Percentiles rank a stretch among this genome's conserved stretches.
Conservation (phyloP, 30 jellyfish, hydroid and myxozoan species). For the Aurelia aurita complex sp. Pacific region DNA sequence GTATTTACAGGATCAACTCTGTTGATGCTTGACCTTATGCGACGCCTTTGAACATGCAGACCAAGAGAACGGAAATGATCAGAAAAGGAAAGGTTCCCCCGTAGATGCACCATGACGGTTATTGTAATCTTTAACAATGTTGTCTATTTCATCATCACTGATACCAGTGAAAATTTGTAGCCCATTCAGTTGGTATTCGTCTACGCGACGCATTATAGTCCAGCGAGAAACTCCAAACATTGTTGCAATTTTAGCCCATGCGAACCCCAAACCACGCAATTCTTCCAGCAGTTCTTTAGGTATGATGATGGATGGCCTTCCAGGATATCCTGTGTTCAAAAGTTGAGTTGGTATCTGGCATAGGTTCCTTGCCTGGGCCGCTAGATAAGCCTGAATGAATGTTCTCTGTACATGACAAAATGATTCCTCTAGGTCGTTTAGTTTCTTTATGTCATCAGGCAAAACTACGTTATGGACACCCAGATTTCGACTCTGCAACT, state of each 20-base stretch:
- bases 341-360: too few relatives aligned
- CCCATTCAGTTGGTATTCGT: conserved; percentile 14
- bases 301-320: conserved; percentile 18
- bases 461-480: too few relatives aligned
- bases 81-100: conserved; percentile 28
- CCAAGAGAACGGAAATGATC: conserved; percentile 13
- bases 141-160: conserved; percentile 12
- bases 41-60: conserved; percentile 3
- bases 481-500: too few relatives aligned
- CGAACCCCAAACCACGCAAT: conserved; percentile 22
- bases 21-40: neutral
- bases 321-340: neutral
- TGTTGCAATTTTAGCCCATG: conserved; percentile 34
- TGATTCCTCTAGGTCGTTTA: too few relatives aligned
- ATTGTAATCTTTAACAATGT: neutral
- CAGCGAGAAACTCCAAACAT: conserved; percentile 42
- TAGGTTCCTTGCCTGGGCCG: too few relatives aligned
- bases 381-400: neutral
- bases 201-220: conserved; percentile 42
- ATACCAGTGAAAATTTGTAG: conserved; percentile 1
- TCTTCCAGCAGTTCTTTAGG: conserved; percentile 15
- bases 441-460: too few relatives aligned
- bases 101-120: conserved; percentile 53
- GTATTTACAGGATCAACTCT: conserved; percentile 33
- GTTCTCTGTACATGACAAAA: neutral